Base-by-base conservation (phyloP, 2,113 vertebrate species). In the Onychorhynchus coronatus region DNA sequence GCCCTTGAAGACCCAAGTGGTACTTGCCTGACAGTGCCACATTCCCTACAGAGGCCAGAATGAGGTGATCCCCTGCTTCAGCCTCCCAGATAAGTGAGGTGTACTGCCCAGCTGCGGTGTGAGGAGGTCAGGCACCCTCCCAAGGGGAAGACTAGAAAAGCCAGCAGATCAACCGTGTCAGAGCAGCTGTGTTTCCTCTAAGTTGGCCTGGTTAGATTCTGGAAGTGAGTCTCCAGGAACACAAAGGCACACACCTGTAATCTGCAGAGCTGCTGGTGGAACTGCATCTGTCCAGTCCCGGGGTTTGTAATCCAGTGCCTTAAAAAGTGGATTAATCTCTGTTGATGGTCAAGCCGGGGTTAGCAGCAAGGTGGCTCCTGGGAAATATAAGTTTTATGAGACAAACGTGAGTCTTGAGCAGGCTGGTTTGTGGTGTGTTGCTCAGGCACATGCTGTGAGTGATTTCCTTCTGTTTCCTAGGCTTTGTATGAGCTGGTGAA, bases 401-500 rank as follows among this genome's bases (percentile, higher is more conserved):
- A 6, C 28, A 9, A 41, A 66, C 3, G 0, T 52, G 89, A 87
- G 66, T 65, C 33, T 23, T 2, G 41, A 63, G 68, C 23, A 2
- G 65, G 65, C 39, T 58, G 68, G 33, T 24, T 33, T 50, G 85
- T 62, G 53, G 9, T 39, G 11, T 39, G 30, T 13, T 70, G 79
- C 59, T 73, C 88, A 24, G 30, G 53, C 63, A n/a, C 0, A 0
- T 31, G 39, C 47, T 65, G 16, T 31, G 30, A 50, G 63, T 67
- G 12, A 11, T 66, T 37, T 65, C 44, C 12, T 42, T 56, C n/a
- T 78, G 31, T 65, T 94, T 67, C 68, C 78, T 92, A 99, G 99
- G 99, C 99, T 18, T 98, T 99, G 75, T 99, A 99, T 11, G 99
- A 99, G 92, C 97, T 99, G 93, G 99, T 99, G 71, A 99, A 99